These are phyloP conservation scores for Thunnus thynnus DNA, from an alignment of 2,113 vertebrate species.

Conservation along the genomic window DNA sequence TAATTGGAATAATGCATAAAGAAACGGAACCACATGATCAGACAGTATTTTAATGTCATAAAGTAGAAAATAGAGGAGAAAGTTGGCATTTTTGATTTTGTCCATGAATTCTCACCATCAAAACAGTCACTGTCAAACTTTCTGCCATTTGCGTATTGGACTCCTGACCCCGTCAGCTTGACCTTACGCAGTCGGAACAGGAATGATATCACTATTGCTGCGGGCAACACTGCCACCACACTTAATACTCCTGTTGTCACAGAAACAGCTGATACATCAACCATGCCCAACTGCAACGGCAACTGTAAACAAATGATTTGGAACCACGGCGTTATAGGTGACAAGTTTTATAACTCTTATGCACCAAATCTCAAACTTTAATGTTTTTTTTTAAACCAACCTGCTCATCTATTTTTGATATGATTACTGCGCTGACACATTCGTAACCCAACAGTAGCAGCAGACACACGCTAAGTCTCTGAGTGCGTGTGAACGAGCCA, in stretches of 20 bases:
- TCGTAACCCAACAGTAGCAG: slow-evolving; percentile 80
- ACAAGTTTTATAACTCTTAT: neutral
- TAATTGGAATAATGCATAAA: neutral
- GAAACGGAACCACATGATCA: neutral
- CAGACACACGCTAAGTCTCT: slow-evolving; percentile 82
- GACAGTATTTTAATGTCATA: neutral
- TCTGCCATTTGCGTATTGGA: neutral
- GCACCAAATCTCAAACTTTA: neutral
- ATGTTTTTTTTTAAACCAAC: slow-evolving; percentile 62
- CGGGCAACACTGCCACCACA: slow-evolving; percentile 76
- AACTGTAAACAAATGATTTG: slow-evolving; percentile 69
- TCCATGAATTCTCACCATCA: slow-evolving; percentile 68
- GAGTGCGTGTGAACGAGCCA: slow-evolving; percentile 72
- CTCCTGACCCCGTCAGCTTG: slow-evolving; percentile 2
- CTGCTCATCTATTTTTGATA: slow-evolving; percentile 70
- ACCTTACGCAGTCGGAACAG: slow-evolving; percentile 83
- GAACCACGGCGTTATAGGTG: neutral
- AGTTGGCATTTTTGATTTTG: no score
- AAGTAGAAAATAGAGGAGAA: neutral
- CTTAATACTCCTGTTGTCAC: slow-evolving; percentile 77
- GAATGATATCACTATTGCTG: slow-evolving; percentile 79
- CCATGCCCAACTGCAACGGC: slow-evolving; percentile 60
- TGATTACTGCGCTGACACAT: slow-evolving; percentile 72
- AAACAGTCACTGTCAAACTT: slow-evolving; percentile 18
- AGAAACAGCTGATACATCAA: slow-evolving; percentile 66